Evolutionary conservation across 2,888 invertebrate genomes (phyloP), one percentile per base, ranked within the genome.

Genomic region (Meteorus cinctellus): DNA sequence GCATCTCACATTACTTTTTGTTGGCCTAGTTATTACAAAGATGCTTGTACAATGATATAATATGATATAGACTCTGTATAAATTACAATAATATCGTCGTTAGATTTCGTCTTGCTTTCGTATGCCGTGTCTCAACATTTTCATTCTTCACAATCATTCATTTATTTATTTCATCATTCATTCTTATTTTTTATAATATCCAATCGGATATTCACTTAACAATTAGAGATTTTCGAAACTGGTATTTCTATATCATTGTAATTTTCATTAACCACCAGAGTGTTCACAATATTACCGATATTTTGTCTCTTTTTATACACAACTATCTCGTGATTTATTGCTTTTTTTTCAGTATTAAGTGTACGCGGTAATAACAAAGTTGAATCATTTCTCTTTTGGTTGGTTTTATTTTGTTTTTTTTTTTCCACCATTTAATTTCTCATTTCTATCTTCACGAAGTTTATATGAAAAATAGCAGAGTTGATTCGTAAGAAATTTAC

Each of bases 31-130:
- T 83, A 83, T 85, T 85, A 86, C 82, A 86, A 87, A 85, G 84
- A 85, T 84, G 82, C 82, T 86, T 84, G 84, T 86, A 86, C 82
- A 86, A 84, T 86, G 84, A 86, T 87, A 87, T 87, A 84, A 86
- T 88, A 87, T 83, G 86, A 86, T 88, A 88, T 88, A 88, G 84
- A 88, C 88, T 88, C 85, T 88, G 87, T 85, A 86, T 86, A 87
- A 87, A 84, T 87, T 88, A 87, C 86, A 88, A 87, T 88, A 87
- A 86, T 87, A 84, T 86, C 83, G 78, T 82, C 77, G 80, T 80
- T 41, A 70, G 68, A 55, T 36, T 70, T 70, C 19, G 55, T 55
- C n/a, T 19, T 55, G 55, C 55, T 55, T 19, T 19, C 19, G 55
- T 55, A 55, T 55, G 48, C n/a, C 48, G n/a, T 48, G 4, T 48